These are phyloP conservation scores for Pristionchus fissidentatus DNA, from an alignment of 2,888 invertebrate species.

Conservation along the genomic window DNA sequence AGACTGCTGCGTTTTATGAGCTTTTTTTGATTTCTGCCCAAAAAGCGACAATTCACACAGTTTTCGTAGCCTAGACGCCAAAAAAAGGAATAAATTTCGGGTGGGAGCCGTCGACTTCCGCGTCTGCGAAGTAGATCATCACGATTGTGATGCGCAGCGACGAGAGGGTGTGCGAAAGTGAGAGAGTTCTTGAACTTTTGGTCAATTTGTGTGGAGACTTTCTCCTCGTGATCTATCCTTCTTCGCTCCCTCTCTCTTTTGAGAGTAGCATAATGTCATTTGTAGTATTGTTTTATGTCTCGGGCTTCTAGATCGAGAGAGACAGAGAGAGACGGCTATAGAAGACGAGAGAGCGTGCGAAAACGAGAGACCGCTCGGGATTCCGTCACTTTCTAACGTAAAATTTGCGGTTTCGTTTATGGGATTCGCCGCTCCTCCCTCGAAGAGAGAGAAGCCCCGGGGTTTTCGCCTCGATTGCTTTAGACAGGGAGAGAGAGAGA, in stretches of 20 bases:
- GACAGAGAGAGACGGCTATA: too few relatives aligned
- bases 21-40: too few relatives aligned
- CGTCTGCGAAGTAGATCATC: not conserved
- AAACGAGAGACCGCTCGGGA: not conserved
- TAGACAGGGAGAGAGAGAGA: not conserved
- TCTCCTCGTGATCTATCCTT: too few relatives aligned
- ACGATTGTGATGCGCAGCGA: not conserved
- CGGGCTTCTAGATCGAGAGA: too few relatives aligned
- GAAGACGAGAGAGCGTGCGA: not conserved
- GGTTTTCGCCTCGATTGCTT: too few relatives aligned
- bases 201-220: too few relatives aligned
- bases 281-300: too few relatives aligned
- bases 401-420: not conserved
- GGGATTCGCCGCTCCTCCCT: not conserved
- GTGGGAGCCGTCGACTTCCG: not conserved
- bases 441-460: too few relatives aligned
- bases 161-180: not conserved
- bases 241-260: too few relatives aligned
- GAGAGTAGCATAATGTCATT: too few relatives aligned
- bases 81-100: too few relatives aligned
- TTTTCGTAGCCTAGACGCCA: not conserved
- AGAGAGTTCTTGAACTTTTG: not conserved
- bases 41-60: too few relatives aligned
- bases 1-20: not conserved
- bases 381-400: not conserved